Evolutionary conservation across 2,797 vertebrate species (phyloP).

Genomic region (Taenioides sp.): DNA sequence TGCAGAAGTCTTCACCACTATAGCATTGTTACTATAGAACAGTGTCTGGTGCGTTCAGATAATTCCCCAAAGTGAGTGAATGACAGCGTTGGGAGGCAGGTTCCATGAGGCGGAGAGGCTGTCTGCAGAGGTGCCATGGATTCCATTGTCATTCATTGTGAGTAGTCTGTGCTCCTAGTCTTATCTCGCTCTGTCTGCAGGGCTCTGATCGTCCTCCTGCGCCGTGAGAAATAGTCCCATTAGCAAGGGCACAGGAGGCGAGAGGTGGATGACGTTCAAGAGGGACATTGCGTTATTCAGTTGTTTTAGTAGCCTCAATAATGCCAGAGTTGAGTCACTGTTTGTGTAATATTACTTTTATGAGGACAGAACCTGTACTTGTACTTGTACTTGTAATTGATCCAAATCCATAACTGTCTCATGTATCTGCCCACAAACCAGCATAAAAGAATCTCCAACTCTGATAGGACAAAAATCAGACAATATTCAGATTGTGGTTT

Average conservation of each 20-base stretch:
- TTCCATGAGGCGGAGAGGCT: neutral
- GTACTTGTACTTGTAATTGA: too few relatives aligned
- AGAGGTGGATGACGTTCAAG: neutral
- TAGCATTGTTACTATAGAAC: neutral
- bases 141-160: neutral
- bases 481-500: too few relatives aligned
- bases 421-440: too few relatives aligned
- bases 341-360: too few relatives aligned
- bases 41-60: neutral
- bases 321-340: too few relatives aligned
- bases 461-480: too few relatives aligned
- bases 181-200: slow-evolving; percentile 2
- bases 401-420: too few relatives aligned
- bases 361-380: too few relatives aligned
- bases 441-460: too few relatives aligned
- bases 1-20: neutral
- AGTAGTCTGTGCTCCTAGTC: neutral
- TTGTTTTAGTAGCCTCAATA: too few relatives aligned
- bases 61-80: slow-evolving; percentile 4
- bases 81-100: neutral
- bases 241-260: neutral
- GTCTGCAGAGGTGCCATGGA: neutral
- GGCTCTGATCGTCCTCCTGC: neutral
- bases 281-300: neutral
- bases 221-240: slow-evolving; percentile 4